A percentile compares a stretch with the other conserved stretches of the same genome.
phyloP scores from a whole-genome alignment of 1,140 invertebrate genomes.

The Antheraea mylitta region DNA sequence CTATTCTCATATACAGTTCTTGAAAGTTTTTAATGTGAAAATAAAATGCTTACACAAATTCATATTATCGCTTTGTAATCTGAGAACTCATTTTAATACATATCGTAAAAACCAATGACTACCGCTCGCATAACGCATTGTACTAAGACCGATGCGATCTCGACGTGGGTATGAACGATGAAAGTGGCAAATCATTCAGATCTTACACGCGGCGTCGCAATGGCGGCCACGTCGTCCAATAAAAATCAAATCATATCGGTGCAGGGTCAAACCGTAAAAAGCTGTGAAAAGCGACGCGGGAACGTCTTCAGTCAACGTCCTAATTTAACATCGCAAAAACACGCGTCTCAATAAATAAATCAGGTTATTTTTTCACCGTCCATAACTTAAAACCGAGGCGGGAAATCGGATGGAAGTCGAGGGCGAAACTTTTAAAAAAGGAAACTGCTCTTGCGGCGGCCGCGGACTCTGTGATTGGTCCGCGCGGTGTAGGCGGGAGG shows the following conservation, averaged over 20 bases:
- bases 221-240: slow-evolving; percentile 39
- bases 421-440: slow-evolving; percentile 75
- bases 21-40: neutral
- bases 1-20: slow-evolving; percentile 2
- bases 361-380: slow-evolving; percentile 67
- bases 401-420: slow-evolving; percentile 74
- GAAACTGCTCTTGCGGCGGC: slow-evolving; percentile 65
- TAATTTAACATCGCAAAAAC: slow-evolving; percentile 69
- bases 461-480: slow-evolving; percentile 46
- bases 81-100: slow-evolving; percentile 3
- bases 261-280: slow-evolving; percentile 38
- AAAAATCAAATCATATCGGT: slow-evolving; percentile 52
- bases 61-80: neutral
- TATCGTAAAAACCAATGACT: neutral
- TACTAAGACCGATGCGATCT: neutral
- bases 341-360: slow-evolving; percentile 67
- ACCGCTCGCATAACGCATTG: neutral
- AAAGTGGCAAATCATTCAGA: slow-evolving; percentile 42
- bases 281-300: slow-evolving; percentile 32
- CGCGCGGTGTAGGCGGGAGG: slow-evolving; percentile 47
- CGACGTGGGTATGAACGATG: neutral
- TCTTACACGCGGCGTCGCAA: slow-evolving; percentile 29
- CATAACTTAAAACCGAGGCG: slow-evolving; percentile 70
- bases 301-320: slow-evolving; percentile 53
- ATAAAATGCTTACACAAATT: neutral